These are phyloP conservation scores for Pygathrix nemaeus DNA, from an alignment of 2,113 vertebrate species.

Conservation along the genomic window DNA sequence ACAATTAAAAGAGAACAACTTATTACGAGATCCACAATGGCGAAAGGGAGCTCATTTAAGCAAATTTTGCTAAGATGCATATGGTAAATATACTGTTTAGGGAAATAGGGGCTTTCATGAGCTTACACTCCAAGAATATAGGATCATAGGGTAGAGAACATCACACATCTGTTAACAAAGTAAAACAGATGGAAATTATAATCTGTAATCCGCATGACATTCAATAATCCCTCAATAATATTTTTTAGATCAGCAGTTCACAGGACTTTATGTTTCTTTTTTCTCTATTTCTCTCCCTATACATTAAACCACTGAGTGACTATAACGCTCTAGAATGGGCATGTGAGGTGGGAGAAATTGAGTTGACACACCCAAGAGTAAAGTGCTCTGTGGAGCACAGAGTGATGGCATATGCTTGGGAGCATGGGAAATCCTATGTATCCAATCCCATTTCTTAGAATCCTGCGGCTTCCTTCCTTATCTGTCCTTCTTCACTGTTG, in stretches of 20 bases:
- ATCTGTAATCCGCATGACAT: not conserved
- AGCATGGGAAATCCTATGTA: not conserved
- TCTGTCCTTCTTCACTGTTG: not conserved
- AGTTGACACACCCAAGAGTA: not conserved
- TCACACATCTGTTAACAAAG: not conserved
- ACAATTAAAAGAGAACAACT: conserved; percentile 67
- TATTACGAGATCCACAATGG: not conserved
- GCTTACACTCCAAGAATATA: not conserved
- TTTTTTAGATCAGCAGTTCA: not conserved
- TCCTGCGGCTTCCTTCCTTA: not conserved
- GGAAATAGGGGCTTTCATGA: not conserved
- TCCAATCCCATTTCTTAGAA: not conserved
- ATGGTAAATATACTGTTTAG: not conserved
- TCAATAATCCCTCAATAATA: not conserved
- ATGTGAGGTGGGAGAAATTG: not conserved
- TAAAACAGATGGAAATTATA: not conserved
- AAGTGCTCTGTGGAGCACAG: not conserved
- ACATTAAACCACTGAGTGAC: not conserved
- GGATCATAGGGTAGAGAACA: not conserved
- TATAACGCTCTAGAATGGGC: not conserved
- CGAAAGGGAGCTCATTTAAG: not conserved
- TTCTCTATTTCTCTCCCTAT: not conserved
- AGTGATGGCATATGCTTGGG: not conserved
- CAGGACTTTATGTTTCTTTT: not conserved
- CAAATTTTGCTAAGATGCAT: not conserved